Conservation (phyloP, 2,113 vertebrate species). For the Conger conger region DNA sequence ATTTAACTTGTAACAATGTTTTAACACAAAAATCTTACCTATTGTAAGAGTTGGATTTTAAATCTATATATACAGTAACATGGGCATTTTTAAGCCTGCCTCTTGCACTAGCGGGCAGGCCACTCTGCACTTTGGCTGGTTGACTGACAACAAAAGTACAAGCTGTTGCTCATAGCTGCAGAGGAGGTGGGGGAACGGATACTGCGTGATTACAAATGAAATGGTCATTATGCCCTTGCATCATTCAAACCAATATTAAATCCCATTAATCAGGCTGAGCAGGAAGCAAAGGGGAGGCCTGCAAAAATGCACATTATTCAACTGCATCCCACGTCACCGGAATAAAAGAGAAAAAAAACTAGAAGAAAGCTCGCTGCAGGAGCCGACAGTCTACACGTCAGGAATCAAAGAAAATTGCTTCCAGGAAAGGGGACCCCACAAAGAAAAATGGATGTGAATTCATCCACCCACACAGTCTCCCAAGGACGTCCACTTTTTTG, state of each 20-base stretch:
- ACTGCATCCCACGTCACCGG: background rate
- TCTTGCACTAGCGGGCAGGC: no score
- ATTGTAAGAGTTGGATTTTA: no score
- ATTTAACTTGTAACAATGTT: no score
- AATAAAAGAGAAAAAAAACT: background rate
- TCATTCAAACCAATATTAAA: background rate
- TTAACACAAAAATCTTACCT: no score
- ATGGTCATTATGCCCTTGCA: background rate
- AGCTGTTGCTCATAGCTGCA: background rate
- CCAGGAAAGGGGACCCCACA: conserved; percentile 26
- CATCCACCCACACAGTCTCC: conserved; percentile 21
- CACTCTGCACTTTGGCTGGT: background rate
- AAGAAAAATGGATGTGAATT: conserved; percentile 20
- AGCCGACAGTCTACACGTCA: background rate
- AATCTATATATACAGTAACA: no score
- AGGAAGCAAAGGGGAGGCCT: background rate
- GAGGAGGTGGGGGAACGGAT: background rate
- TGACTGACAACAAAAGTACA: background rate
- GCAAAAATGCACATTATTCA: conserved; percentile 6
- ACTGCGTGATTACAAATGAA: background rate
- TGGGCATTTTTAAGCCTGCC: no score
- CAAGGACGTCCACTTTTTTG: conserved; percentile 32
- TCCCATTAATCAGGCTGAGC: background rate
- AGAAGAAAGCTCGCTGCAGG: background rate
- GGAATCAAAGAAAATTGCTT: conserved; percentile 16